Evolutionary conservation across 2,888 invertebrate genomes (phyloP).

Genomic region (Protodeltote pygarga): DNA sequence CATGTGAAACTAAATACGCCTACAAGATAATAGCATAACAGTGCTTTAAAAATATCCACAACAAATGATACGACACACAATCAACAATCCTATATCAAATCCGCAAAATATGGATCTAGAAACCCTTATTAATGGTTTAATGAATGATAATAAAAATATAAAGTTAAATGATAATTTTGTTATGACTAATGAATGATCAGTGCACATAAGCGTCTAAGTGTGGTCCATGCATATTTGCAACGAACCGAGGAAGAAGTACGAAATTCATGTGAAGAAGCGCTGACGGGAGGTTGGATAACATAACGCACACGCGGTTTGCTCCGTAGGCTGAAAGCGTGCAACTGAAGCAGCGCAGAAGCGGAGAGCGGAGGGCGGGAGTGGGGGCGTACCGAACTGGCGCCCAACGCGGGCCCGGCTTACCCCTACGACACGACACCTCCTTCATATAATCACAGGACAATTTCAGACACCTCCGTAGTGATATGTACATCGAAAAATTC

Average conservation of each 20-base stretch:
- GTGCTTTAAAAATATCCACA: slow-evolving; percentile 17
- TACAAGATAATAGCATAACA: slow-evolving; percentile 26
- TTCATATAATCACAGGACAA: slow-evolving; percentile 78
- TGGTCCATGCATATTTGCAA: slow-evolving; percentile 85
- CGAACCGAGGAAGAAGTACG: slow-evolving; percentile 81
- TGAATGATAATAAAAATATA: slow-evolving; percentile 37
- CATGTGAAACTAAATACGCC: slow-evolving; percentile 29
- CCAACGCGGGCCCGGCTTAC: slow-evolving; percentile 67
- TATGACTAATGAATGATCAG: slow-evolving; percentile 66
- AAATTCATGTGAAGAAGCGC: slow-evolving; percentile 79
- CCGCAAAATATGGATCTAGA: slow-evolving; percentile 34
- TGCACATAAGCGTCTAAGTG: slow-evolving; percentile 83
- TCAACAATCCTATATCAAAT: slow-evolving; percentile 36
- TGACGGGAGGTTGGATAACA: slow-evolving; percentile 76
- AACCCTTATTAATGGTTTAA: slow-evolving; percentile 43
- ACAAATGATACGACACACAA: slow-evolving; percentile 43
- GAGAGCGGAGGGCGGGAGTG: slow-evolving; percentile 57
- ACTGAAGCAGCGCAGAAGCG: slow-evolving; percentile 64
- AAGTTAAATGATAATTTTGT: slow-evolving; percentile 42
- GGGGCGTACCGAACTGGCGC: slow-evolving; percentile 67
- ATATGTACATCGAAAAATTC: slow-evolving; percentile 56
- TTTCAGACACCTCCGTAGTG: slow-evolving; percentile 71
- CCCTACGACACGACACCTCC: slow-evolving; percentile 63
- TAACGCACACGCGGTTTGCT: slow-evolving; percentile 79
- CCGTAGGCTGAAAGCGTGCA: slow-evolving; percentile 74